Evolutionary conservation across 2,113 vertebrate genomes (phyloP), one percentile per base, ranked within the genome.

Genomic region (Dendropsophus ebraccatus): DNA sequence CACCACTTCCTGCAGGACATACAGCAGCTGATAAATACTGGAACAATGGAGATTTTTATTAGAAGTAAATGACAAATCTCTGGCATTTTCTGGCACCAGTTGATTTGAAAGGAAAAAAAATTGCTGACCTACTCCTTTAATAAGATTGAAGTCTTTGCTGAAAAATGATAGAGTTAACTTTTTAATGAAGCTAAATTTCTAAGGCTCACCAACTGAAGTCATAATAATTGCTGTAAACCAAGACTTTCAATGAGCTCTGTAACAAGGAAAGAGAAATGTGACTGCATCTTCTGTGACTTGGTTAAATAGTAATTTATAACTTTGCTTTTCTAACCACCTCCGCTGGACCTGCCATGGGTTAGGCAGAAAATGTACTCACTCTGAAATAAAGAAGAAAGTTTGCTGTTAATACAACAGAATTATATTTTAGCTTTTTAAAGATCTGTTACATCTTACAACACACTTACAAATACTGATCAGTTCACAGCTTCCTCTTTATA

Each of bases 301-400:
- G 49, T 84, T 84, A 84, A 74, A 41, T 72, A 60, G 82, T 84
- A 84, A 84, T 84, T 74, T 84, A 30, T 75, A 84, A 75, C 82
- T 74, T 74, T 74, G 32, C 41, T 74, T 84, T 84, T 84, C 69
- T 84, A 47, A 19, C 82, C 82, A 84, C 82, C 82, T 84, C 69
- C 52, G 69, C 82, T 75, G 52, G 82, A 75, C 70, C 25, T 74
- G 47, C 70, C 11, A 70, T 75, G 70, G 82, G 82, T 28, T 69
- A 84, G 32, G 52, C 37, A 84, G 47, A 69, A 84, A 45, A 84
- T 74, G 28, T 73, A n/a, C 25, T 35, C 10, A 0, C 67, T 73
- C n/a, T 73, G 30, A 84, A 84, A 56, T 56, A 7, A 72, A 82
- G 62, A 54, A 74, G 50, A 56, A 73, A 54, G 30, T 58, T 72